Percentiles rank a stretch among this genome's conserved stretches.
phyloP scores from a whole-genome alignment of 2,113 vertebrate genomes.

The Apistogramma diplotaenia region DNA sequence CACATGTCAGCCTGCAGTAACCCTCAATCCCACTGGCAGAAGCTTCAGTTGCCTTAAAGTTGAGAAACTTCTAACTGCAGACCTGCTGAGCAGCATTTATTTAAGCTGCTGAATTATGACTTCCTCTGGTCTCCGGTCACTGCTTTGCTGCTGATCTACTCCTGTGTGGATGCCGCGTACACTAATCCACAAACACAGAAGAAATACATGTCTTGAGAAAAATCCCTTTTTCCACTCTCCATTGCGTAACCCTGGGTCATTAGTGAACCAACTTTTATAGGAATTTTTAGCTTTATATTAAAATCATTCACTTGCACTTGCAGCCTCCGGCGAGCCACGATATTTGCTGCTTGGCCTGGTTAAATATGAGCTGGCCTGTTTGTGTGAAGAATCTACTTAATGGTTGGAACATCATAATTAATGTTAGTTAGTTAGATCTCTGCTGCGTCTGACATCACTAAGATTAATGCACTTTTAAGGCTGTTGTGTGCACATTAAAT shows the following conservation, averaged over 20 bases:
- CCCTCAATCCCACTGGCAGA: no score
- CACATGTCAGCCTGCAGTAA: no score
- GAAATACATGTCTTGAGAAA: no score
- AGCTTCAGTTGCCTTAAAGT: no score
- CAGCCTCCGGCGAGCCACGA: background rate
- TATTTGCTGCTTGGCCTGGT: fast-evolving
- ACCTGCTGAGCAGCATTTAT: no score
- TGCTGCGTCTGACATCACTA: background rate
- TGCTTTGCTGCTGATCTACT: no score
- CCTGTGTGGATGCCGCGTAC: no score
- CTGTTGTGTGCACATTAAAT: background rate
- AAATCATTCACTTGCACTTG: background rate
- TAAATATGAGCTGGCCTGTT: background rate
- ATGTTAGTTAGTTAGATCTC: background rate
- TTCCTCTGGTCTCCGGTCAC: no score
- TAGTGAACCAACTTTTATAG: background rate
- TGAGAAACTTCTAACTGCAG: no score
- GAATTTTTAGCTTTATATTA: background rate
- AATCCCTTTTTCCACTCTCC: no score
- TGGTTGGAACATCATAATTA: background rate
- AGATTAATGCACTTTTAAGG: background rate
- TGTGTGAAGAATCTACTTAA: background rate
- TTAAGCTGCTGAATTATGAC: no score
- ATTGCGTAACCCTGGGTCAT: background rate
- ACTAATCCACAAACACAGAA: no score